Conservation (phyloP, 2,888 invertebrate species). For the Dicyrtomina minuta region DNA sequence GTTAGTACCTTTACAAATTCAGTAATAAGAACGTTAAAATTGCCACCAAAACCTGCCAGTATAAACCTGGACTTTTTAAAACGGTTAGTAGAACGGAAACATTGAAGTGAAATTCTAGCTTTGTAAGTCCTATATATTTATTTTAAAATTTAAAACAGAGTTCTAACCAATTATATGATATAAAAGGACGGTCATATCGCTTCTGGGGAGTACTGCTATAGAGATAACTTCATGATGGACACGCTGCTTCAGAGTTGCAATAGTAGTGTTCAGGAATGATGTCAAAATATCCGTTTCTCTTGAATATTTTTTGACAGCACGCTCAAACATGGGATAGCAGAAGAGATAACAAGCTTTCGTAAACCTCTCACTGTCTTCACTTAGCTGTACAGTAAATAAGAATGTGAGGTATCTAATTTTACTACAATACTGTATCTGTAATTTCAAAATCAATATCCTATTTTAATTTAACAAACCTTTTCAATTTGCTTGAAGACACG, state of each 20-base stretch:
- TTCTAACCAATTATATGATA: conserved; percentile 71
- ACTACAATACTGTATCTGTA: no score
- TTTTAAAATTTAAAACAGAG: no score
- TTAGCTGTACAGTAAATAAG: conserved; percentile 41
- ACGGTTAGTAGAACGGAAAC: not conserved
- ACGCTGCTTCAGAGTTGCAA: conserved; percentile 71
- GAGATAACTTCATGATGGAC: conserved; percentile 43
- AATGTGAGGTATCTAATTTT: no score
- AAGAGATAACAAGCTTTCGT: conserved; percentile 64
- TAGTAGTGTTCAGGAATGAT: conserved; percentile 67
- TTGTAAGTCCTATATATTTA: not conserved
- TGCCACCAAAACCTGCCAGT: no score
- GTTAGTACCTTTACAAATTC: conserved; percentile 60
- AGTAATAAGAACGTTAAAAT: not conserved
- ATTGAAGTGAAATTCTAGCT: not conserved
- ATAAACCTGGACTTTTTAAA: no score
- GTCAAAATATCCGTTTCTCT: conserved; percentile 63
- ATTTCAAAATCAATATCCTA: no score
- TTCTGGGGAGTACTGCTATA: conserved; percentile 68
- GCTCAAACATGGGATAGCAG: conserved; percentile 70
- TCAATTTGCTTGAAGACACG: conserved; percentile 66
- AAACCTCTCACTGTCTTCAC: conserved; percentile 39
- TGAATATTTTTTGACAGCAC: conserved; percentile 53
- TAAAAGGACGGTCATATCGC: conserved; percentile 77
- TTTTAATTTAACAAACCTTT: conserved; percentile 47